phyloP scores from a whole-genome alignment of 2,797 vertebrate species.

The Myotis vivesi region DNA sequence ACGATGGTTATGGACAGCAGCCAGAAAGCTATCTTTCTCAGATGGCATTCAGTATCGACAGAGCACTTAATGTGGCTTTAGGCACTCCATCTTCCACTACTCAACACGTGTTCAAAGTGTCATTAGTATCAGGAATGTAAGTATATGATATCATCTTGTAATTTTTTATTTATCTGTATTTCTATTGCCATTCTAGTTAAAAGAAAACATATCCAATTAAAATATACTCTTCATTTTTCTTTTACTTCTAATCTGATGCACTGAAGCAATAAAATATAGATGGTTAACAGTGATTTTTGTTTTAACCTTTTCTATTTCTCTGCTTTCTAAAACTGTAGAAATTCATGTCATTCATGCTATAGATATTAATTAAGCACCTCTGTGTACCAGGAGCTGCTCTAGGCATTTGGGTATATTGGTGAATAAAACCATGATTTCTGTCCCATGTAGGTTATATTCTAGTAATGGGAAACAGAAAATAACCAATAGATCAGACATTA shows the following conservation, averaged over 20 bases:
- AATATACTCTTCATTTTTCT: constrained; percentile 37
- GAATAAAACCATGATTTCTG: background rate
- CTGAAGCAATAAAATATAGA: background rate
- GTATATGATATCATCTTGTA: constrained; percentile 79
- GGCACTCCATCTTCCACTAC: constrained; percentile 92
- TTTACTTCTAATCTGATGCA: constrained; percentile 10
- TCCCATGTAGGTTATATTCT: background rate
- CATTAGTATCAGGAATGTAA: constrained; percentile 97
- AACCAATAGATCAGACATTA: background rate
- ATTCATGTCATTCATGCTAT: background rate
- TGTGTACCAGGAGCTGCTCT: background rate
- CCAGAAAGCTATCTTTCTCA: constrained; percentile 92
- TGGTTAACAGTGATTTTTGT: constrained; percentile 33
- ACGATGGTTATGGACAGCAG: constrained; percentile 90
- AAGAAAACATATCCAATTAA: constrained; percentile 14
- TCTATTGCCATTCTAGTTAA: constrained; percentile 26
- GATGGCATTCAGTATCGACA: constrained; percentile 97
- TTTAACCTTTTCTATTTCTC: constrained; percentile 29
- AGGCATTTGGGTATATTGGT: background rate
- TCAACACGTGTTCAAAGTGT: constrained; percentile 97
- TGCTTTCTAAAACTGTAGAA: constrained; percentile 6
- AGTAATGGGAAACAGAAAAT: constrained; percentile 14
- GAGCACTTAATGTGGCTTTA: constrained; percentile 96
- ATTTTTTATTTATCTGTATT: constrained; percentile 47
- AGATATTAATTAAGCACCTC: background rate